Evolutionary conservation across 2,797 vertebrate species (phyloP), one percentile per base, ranked within the genome.

Genomic region (Anniella stebbinsi): DNA sequence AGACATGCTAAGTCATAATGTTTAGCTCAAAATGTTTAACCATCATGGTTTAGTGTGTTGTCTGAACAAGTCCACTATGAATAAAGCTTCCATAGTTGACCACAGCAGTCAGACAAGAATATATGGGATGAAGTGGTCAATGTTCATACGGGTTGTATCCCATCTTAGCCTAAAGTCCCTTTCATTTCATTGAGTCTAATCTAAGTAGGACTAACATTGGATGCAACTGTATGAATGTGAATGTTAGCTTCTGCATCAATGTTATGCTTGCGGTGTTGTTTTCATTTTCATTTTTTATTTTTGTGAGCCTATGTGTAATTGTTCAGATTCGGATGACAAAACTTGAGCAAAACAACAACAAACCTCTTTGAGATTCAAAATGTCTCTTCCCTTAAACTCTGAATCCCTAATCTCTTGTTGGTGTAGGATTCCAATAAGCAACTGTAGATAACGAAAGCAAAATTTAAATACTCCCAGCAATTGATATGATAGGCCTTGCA

Each of bases 391-490:
- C 54, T 81, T 54, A 80, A 80, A n/a, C 51, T 10, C 78, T 11
- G 21, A 80, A 80, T 33, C 33, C 78, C 33, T 57, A 15, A 54
- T 38, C 73, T n/a, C 38, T 33, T 87, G 57, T 38, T 36, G 33
- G 73, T 23, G 54, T 33, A 13, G 72, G 23, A 76, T 77, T 33
- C 28, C 73, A 87, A 66, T 63, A 48, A 77, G 38, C 11, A 66
- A 8, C 41, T 77, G 28, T 30, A 25, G 15, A 28, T 83, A 67
- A 30, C 45, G 60, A 80, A 54, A 0, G 76, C 54, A 8, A 86
- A 66, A 60, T 72, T 30, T 18, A 6, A 21, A 21, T 0, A 3
- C 12, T 13, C 0, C 0, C 76, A 33, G 23, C 28, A 30, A 48
- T 88, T 13, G 76, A 67, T 67, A 89, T 80, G 45, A 0, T 63